phyloP scores from a whole-genome alignment of 2,888 invertebrate species.

The Dryadula phaetusa region DNA sequence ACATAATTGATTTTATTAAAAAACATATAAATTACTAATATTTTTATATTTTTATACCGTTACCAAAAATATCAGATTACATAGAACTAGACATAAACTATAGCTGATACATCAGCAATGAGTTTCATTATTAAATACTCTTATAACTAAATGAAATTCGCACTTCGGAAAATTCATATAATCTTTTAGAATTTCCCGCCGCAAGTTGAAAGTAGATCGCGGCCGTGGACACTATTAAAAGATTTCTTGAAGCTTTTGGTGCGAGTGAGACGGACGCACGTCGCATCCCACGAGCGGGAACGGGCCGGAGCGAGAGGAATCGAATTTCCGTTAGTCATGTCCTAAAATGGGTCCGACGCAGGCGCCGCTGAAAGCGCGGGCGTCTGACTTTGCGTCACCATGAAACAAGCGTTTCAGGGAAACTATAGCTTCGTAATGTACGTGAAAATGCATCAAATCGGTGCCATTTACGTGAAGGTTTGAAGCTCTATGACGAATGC shows the following conservation, averaged over 20 bases:
- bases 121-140: neutral
- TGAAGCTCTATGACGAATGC: constrained; percentile 67
- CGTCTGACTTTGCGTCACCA: constrained; percentile 81
- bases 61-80: neutral
- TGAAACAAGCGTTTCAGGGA: constrained; percentile 83
- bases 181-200: constrained; percentile 77
- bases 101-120: neutral
- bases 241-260: constrained; percentile 83
- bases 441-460: constrained; percentile 58
- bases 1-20: neutral
- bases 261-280: constrained; percentile 75
- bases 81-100: neutral
- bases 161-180: constrained; percentile 62
- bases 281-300: constrained; percentile 76
- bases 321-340: constrained; percentile 88
- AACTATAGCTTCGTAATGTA: constrained; percentile 63
- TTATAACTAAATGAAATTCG: constrained; percentile 23
- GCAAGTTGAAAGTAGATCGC: constrained; percentile 83
- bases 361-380: constrained; percentile 85
- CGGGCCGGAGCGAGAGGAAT: constrained; percentile 82
- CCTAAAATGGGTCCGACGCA: constrained; percentile 88
- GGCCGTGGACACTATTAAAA: constrained; percentile 85
- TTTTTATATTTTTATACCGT: neutral
- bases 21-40: neutral
- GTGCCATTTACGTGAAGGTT: constrained; percentile 58